Conservation (phyloP, 2,797 vertebrate genomes). For the Morelia viridis region DNA sequence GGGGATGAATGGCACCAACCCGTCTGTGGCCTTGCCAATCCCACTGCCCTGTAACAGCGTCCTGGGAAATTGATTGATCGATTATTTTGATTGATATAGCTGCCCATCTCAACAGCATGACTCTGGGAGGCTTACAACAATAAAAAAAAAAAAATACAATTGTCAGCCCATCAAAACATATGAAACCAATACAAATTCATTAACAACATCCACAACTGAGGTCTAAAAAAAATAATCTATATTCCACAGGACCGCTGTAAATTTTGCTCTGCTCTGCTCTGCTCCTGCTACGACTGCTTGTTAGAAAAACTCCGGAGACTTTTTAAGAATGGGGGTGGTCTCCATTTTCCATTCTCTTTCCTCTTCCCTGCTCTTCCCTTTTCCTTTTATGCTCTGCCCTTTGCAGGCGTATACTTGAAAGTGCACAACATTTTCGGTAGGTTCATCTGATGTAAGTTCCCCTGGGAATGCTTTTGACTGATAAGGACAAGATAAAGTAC, state of each 20-base stretch:
- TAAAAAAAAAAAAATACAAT: neutral
- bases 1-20: too few species aligned
- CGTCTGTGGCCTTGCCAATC: too few species aligned
- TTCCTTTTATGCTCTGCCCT: neutral
- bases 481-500: neutral
- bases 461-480: neutral
- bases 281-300: neutral
- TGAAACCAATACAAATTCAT: too few species aligned
- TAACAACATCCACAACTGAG: too few species aligned
- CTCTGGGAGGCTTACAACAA: neutral
- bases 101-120: neutral
- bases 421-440: neutral
- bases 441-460: neutral
- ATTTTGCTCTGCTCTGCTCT: neutral
- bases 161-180: neutral
- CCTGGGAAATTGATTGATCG: too few species aligned
- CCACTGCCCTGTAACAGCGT: too few species aligned
- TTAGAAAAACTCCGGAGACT: neutral
- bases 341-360: neutral
- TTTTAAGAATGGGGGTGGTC: neutral
- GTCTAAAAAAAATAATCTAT: neutral
- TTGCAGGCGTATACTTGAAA: neutral
- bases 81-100: neutral
- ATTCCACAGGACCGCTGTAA: neutral
- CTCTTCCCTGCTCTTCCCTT: neutral